phyloP scores from a whole-genome alignment of 53 echinoderm and acorn worm genomes.

The Pentamera pediparva region DNA sequence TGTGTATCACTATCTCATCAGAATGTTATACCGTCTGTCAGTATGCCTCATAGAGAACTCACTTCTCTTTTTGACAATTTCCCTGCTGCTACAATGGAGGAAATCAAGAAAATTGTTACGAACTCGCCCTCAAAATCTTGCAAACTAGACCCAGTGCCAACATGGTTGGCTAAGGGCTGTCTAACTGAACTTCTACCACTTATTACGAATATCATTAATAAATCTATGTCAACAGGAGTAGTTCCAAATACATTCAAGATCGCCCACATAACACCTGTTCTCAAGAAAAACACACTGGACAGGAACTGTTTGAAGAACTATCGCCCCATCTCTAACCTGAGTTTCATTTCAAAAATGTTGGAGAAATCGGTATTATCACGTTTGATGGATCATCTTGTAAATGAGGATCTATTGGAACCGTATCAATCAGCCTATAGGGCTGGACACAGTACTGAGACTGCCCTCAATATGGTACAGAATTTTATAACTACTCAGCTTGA shows the following conservation, averaged over 20 bases:
- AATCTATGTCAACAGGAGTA: background rate
- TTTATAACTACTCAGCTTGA: constrained; percentile 14
- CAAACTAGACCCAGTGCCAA: background rate
- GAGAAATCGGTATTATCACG: constrained; percentile 34
- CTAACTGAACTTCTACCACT: background rate
- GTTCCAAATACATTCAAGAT: background rate
- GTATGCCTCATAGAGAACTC: background rate
- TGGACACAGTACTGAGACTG: constrained; percentile 45
- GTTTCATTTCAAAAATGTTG: constrained; percentile 33
- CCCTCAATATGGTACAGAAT: constrained; percentile 25
- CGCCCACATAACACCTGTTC: background rate
- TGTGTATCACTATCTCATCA: background rate
- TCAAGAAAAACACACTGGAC: background rate
- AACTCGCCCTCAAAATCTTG: background rate
- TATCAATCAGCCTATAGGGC: constrained; percentile 35
- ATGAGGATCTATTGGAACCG: constrained; percentile 35
- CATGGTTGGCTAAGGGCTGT: background rate
- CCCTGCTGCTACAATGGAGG: background rate
- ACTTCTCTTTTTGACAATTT: background rate
- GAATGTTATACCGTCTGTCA: background rate
- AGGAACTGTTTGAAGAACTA: constrained; percentile 25
- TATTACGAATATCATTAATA: background rate
- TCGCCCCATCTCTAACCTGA: constrained; percentile 22
- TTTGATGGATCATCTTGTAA: constrained; percentile 29
- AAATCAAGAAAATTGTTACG: background rate